A percentile compares a stretch with the other conserved stretches of the same genome.
Conservation (phyloP, 2,113 vertebrate genomes). For the Boleophthalmus pectinirostris region DNA sequence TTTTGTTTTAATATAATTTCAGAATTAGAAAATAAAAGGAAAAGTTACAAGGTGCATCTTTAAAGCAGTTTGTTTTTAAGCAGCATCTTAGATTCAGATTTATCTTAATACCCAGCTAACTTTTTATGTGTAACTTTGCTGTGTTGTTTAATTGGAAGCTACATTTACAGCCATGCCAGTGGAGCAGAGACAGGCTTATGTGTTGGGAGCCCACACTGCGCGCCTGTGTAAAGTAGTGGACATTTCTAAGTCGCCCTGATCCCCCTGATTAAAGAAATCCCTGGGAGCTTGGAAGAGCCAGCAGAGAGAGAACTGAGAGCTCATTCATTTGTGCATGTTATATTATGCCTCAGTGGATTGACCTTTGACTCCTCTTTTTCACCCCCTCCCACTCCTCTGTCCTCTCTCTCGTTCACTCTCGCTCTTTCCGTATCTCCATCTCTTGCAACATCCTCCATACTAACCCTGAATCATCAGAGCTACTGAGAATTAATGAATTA, state of each 20-base stretch:
- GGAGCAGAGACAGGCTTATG: constrained; percentile 21
- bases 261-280: constrained; percentile 68
- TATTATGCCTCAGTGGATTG: constrained; percentile 63
- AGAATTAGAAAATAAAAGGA: too few species aligned
- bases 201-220: constrained; percentile 21
- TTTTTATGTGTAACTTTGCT: constrained; percentile 5
- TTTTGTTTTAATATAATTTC: too few species aligned
- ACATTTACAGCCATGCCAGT: constrained; percentile 12
- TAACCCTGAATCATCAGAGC: constrained; percentile 57
- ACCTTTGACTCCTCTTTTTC: constrained; percentile 53
- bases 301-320: constrained; percentile 10
- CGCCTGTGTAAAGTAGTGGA: constrained; percentile 59
- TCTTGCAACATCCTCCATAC: constrained; percentile 56
- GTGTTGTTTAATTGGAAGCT: constrained; percentile 37
- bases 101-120: neutral
- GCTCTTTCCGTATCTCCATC: constrained; percentile 13
- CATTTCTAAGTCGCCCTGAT: constrained; percentile 66
- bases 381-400: constrained; percentile 6
- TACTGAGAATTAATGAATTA: constrained; percentile 69
- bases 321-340: constrained; percentile 62
- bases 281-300: constrained; percentile 36
- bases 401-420: constrained; percentile 43
- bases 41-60: too few species aligned
- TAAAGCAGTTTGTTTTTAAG: neutral
- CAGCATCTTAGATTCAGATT: neutral